These are phyloP conservation scores for Drosophila percnosoma DNA, from an alignment of 2,888 invertebrate genomes.

Conservation along the genomic window DNA sequence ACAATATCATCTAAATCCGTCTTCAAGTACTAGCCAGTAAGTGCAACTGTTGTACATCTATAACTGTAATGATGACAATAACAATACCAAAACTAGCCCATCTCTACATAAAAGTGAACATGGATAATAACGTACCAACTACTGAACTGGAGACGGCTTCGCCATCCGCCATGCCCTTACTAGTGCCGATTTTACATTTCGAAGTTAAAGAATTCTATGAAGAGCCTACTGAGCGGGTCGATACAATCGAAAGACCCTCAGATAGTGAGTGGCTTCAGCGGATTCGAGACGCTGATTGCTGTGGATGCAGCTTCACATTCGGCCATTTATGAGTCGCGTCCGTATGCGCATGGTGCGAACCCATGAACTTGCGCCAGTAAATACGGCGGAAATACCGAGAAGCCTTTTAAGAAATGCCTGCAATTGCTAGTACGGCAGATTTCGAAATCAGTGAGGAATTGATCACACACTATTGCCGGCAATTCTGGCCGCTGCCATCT, in stretches of 20 bases:
- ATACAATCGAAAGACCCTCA: too few species aligned
- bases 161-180: background rate
- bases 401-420: background rate
- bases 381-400: conserved; percentile 7
- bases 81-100: background rate
- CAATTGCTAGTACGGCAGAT: background rate
- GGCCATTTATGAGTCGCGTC: too few species aligned
- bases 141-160: background rate
- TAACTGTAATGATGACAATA: background rate
- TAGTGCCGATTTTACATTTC: conserved; percentile 1
- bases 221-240: background rate
- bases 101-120: background rate
- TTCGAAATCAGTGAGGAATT: conserved; percentile 1
- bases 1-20: background rate
- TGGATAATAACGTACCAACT: background rate
- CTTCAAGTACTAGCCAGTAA: background rate
- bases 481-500: background rate
- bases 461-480: background rate
- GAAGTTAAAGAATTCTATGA: background rate
- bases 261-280: background rate
- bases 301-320: conserved; percentile 6
- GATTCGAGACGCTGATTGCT: background rate
- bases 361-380: background rate
- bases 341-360: background rate
- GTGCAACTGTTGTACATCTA: background rate